These are phyloP conservation scores for Uloborus diversus DNA, from an alignment of 1,140 invertebrate genomes.

Conservation along the genomic window DNA sequence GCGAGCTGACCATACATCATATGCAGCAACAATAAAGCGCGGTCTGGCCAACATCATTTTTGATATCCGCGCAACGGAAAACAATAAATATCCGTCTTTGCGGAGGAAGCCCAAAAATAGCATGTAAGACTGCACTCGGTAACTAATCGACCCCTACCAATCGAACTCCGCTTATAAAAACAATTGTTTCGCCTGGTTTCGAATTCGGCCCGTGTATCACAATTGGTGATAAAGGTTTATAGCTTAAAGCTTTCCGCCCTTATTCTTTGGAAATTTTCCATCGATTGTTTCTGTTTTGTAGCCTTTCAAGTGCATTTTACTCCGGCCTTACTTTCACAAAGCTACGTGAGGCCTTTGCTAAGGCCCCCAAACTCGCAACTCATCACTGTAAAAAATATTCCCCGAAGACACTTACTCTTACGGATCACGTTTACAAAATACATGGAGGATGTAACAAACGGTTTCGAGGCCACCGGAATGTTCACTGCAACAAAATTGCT, in stretches of 20 bases:
- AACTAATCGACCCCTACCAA: slow-evolving; percentile 45
- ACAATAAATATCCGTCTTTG: slow-evolving; percentile 44
- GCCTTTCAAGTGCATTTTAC: slow-evolving; percentile 52
- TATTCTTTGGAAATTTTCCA: slow-evolving; percentile 45
- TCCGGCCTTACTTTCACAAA: slow-evolving; percentile 43
- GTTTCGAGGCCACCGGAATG: slow-evolving; percentile 9
- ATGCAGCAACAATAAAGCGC: slow-evolving; percentile 19
- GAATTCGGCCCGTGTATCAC: slow-evolving; percentile 51
- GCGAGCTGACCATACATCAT: slow-evolving; percentile 24
- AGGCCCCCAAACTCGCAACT: slow-evolving; percentile 20
- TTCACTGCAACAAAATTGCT: slow-evolving; percentile 46
- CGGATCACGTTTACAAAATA: slow-evolving; percentile 53
- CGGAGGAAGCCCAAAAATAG: slow-evolving; percentile 33
- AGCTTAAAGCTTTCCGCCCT: slow-evolving; percentile 42
- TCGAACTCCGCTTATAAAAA: slow-evolving; percentile 46
- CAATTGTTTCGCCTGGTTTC: slow-evolving; percentile 49
- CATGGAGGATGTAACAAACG: slow-evolving; percentile 45
- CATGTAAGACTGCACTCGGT: slow-evolving; percentile 31
- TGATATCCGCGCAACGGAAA: slow-evolving; percentile 8
- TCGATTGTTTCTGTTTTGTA: slow-evolving; percentile 55
- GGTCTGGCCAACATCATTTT: slow-evolving; percentile 32
- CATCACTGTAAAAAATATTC: slow-evolving; percentile 48
- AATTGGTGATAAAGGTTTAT: slow-evolving; percentile 56
- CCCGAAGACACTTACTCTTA: slow-evolving; percentile 41
- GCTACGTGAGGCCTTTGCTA: slow-evolving; percentile 44